Conservation (phyloP, 2,797 vertebrate species). For the Staurois parvus region DNA sequence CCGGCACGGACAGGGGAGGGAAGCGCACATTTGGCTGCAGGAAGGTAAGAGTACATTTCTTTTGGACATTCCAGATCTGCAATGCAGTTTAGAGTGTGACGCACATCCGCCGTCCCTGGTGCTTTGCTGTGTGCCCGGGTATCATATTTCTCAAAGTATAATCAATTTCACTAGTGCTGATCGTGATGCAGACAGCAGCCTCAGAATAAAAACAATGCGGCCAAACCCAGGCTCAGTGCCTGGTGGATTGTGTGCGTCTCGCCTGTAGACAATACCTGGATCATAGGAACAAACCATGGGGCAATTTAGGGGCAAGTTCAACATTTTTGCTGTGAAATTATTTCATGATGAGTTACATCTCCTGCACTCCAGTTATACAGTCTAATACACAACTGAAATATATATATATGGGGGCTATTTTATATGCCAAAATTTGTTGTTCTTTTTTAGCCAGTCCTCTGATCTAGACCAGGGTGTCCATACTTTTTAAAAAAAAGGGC, state of each 20-base stretch:
- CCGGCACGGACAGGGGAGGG: not conserved
- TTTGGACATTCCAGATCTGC: constrained; percentile 31
- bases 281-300: too few relatives aligned
- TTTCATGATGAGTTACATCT: too few relatives aligned
- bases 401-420: too few relatives aligned
- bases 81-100: constrained; percentile 32
- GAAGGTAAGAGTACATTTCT: not conserved
- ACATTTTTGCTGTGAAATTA: too few relatives aligned
- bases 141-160: constrained; percentile 41
- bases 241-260: not conserved
- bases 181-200: not conserved
- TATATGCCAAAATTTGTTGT: too few relatives aligned
- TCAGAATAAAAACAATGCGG: constrained; percentile 17
- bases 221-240: constrained; percentile 5
- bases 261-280: too few relatives aligned
- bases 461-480: too few relatives aligned
- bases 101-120: constrained; percentile 1
- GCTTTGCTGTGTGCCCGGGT: constrained; percentile 8
- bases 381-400: too few relatives aligned
- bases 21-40: not conserved
- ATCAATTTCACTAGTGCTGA: not conserved
- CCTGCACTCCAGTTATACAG: too few relatives aligned
- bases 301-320: too few relatives aligned
- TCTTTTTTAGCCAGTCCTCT: too few relatives aligned
- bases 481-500: too few relatives aligned